Evolutionary conservation across 2,888 invertebrate species (phyloP), one percentile per base, ranked within the genome.

Genomic region (Exephanes ischioxanthus): DNA sequence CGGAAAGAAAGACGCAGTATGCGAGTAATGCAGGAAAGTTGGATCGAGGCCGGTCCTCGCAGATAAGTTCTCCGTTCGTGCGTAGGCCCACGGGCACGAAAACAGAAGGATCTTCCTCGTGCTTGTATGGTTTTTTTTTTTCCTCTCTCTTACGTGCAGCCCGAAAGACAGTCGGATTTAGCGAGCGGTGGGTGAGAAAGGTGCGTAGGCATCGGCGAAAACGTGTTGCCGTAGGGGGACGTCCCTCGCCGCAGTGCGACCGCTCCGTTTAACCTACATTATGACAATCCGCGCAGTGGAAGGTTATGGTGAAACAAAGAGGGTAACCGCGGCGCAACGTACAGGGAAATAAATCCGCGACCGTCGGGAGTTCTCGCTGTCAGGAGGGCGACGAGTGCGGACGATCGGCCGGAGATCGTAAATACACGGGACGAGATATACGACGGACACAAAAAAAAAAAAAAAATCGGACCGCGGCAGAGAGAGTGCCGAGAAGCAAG

Each of bases 231-330:
- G 87, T 88, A 90, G 88, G 90, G 33, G n/a, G 63, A 14, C 4
- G 16, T 3, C 58, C 16, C 58, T 92, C 91, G 90, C 89, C 91
- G 91, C 90, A 91, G 90, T 90, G 89, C 89, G 89, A 89, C 89
- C 91, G 88, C 81, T 86, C 90, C 88, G 92, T 91, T 91, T 93
- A 93, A 93, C 93, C 93, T 93, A 92, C 89, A 93, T 93, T 89
- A 5, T 91, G 92, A 91, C 91, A 92, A 90, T 90, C 87, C 84
- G 78, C 75, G 70, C 83, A 77, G 37, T 41, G 41, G 5, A 84
- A 84, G 87, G 85, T 86, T 86, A 88, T 86, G 41, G 85, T 77
- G 67, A 67, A 37, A 67, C 16, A 80, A 80, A 72, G 66, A 45
- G 14, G n/a, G 22, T 68, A 26, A 41, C 51, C 51, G 33, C 73